These are phyloP conservation scores for Porites lobata DNA, from an alignment of 92 coral and sea anemone genomes.

Conservation along the genomic window DNA sequence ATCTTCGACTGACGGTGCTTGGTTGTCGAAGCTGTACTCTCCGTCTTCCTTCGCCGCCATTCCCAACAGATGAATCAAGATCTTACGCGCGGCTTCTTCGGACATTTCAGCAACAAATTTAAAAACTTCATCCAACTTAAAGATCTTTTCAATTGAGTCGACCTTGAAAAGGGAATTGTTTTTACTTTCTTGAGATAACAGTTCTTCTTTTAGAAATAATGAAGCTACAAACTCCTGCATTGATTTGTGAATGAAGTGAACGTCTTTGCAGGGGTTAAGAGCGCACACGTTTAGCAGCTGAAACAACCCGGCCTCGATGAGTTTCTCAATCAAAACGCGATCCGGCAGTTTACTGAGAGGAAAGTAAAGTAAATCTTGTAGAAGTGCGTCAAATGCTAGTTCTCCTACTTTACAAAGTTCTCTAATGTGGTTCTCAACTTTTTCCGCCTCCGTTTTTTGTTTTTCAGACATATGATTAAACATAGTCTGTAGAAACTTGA, in stretches of 20 bases:
- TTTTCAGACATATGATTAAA: neutral
- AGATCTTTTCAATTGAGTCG: constrained; percentile 2
- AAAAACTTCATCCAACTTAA: neutral
- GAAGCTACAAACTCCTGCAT: neutral
- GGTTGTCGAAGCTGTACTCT: no score
- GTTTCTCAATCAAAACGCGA: neutral
- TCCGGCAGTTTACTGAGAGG: neutral
- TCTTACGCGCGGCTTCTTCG: neutral
- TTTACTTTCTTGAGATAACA: neutral
- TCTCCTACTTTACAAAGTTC: neutral
- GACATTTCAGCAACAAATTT: constrained; percentile 5
- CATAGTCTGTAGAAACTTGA: neutral
- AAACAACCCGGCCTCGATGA: neutral
- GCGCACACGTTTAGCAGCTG: neutral
- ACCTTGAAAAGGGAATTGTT: neutral
- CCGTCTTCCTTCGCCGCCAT: neutral
- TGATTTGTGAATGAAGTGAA: neutral
- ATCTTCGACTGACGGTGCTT: no score
- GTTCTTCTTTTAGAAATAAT: neutral
- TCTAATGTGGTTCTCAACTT: neutral
- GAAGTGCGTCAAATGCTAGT: constrained; percentile 11
- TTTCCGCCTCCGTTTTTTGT: neutral
- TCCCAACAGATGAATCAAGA: neutral
- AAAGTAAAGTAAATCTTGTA: neutral
- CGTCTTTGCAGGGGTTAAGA: neutral